These are phyloP conservation scores for Delia radicum DNA, from an alignment of 1,140 invertebrate species.

Conservation along the genomic window DNA sequence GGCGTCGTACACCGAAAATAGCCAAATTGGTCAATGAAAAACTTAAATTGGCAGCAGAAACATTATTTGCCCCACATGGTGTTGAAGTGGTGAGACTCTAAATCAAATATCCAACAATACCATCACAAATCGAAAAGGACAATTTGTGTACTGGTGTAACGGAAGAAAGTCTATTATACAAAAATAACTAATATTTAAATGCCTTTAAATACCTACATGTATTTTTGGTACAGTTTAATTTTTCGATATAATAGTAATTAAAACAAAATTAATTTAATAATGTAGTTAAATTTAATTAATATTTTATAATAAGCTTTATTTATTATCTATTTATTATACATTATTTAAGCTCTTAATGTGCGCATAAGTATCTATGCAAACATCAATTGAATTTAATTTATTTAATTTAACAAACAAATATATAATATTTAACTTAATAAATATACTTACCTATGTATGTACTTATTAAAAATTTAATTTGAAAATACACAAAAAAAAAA, in stretches of 20 bases:
- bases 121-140: neutral
- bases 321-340: neutral
- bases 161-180: too few relatives aligned
- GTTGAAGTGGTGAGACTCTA: slow-evolving; percentile 48
- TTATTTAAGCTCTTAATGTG: neutral
- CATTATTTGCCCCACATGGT: slow-evolving; percentile 64
- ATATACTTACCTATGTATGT: neutral
- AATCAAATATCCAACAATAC: neutral
- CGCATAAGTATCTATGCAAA: neutral
- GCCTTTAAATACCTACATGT: neutral
- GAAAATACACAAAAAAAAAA: neutral
- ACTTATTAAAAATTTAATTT: neutral
- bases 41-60: slow-evolving; percentile 71
- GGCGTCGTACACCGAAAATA: slow-evolving; percentile 77
- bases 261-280: neutral
- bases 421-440: neutral
- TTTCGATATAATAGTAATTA: neutral
- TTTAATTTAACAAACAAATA: neutral
- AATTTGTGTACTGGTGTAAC: too few relatives aligned
- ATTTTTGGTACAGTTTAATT: neutral
- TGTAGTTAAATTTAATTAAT: neutral
- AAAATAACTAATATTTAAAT: too few relatives aligned
- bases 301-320: neutral
- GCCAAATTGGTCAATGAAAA: slow-evolving; percentile 80
- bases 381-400: neutral